Base-by-base conservation (phyloP, 2,797 vertebrate species). In the Gallinago stenura region DNA sequence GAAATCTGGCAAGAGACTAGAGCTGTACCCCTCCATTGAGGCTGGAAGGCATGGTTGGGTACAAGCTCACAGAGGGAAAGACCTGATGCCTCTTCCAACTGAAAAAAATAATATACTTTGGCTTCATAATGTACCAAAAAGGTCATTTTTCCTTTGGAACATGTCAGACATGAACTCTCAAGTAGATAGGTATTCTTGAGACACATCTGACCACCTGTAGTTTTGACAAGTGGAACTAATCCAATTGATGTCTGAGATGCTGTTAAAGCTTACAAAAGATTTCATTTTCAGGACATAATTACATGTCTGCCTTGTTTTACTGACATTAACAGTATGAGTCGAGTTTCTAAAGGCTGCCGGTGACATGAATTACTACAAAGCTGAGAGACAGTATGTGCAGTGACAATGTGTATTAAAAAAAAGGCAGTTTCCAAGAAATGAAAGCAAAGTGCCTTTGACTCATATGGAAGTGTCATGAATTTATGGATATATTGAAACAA, bases 231-330 rank as follows among this genome's bases (percentile, higher is more conserved):
- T 46, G 20, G 54, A 88, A 46, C 25, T 31, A 83, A 87, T 80
- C 25, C 39, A 75, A 4, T 28, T 50, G n/a, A 79, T 50, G 39
- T 37, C 68, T 83, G 33, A 90, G 45, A 19, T 53, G 58, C 17
- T 87, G 10, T 70, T 94, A 69, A 87, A 81, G 12, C 26, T 45
- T 54, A 45, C 9, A 78, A 53, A 70, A 94, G 10, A n/a, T 53
- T 92, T 93, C 82, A 89, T 89, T 96, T 97, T 78, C 60, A 53
- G 54, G 51, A 12, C 22, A 16, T 80, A 85, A 86, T 95, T 76
- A 33, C 5, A 57, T 24, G 9, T 79, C 76, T 91, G 54, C 24
- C 21, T 89, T 78, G 10, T 72, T 95, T 96, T 94, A 60, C 33
- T 87, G 7, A 6, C 64, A 43, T 81, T 89, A 46, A 41, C 6